Evolutionary conservation across 2,113 vertebrate genomes (phyloP).

Genomic region (Hippocampus barbouri): DNA sequence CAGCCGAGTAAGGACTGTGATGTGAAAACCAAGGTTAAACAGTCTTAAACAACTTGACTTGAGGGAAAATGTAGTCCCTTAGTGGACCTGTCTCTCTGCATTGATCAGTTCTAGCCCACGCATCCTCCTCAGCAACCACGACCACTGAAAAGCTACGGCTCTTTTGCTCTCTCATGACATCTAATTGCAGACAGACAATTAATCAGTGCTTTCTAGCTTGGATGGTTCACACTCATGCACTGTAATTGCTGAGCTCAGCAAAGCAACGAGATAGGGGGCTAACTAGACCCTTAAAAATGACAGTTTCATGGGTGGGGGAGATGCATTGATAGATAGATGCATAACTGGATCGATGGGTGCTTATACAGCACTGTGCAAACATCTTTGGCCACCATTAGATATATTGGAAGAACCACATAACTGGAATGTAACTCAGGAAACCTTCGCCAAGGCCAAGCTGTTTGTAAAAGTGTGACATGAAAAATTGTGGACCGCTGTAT

Average conservation of each 20-base stretch:
- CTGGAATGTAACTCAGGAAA: neutral
- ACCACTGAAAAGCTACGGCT: conserved; percentile 25
- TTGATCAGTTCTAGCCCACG: conserved; percentile 18
- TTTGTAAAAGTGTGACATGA: neutral
- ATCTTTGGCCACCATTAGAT: neutral
- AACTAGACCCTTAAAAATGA: conserved; percentile 27
- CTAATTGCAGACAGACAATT: conserved; percentile 51
- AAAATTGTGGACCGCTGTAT: neutral
- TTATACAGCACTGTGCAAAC: neutral
- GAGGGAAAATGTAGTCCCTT: neutral
- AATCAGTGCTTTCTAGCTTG: conserved; percentile 54
- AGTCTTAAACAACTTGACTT: neutral
- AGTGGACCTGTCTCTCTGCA: conserved; percentile 24
- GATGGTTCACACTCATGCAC: conserved; percentile 48
- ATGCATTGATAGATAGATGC: conserved; percentile 6
- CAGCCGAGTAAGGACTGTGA: neutral
- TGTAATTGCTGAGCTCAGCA: conserved; percentile 61
- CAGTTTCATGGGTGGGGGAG: conserved; percentile 1
- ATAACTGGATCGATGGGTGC: neutral
- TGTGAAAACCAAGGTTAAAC: conserved; percentile 13
- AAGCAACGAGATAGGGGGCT: conserved; percentile 50
- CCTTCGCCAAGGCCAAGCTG: neutral
- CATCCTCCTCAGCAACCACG: conserved; percentile 7
- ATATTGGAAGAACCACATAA: neutral
- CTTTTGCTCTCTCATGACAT: conserved; percentile 33